Conservation (phyloP, 2,113 vertebrate species). For the Melanerpes formicivorus region DNA sequence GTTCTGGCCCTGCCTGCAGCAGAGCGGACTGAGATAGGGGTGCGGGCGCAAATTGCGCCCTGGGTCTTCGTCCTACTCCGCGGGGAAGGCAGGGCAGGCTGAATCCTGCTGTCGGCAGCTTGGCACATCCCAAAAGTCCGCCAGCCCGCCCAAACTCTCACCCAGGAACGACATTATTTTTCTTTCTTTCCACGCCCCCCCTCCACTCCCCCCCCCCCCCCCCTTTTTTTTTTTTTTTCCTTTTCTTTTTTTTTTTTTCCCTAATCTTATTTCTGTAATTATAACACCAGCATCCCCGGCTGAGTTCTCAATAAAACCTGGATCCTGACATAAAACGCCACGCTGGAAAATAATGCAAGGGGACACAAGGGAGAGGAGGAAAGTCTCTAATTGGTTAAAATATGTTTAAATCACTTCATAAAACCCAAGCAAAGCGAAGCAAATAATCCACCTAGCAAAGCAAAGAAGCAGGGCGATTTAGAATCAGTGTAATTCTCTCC, state of each 20-base stretch:
- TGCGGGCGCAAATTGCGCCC: background rate
- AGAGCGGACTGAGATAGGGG: background rate
- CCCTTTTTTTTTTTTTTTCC: fast-evolving
- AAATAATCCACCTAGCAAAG: slow-evolving; percentile 62
- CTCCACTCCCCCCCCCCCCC: fast-evolving
- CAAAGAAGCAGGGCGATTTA: slow-evolving; percentile 54
- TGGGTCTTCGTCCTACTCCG: fast-evolving
- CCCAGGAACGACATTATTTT: background rate
- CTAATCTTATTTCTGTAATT: slow-evolving; percentile 50
- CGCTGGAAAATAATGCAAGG: slow-evolving; percentile 35
- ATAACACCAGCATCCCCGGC: background rate
- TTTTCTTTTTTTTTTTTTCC: too few species aligned
- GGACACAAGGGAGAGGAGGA: slow-evolving; percentile 58
- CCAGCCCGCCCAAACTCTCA: background rate
- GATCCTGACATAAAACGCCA: slow-evolving; percentile 49
- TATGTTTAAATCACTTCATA: slow-evolving; percentile 68
- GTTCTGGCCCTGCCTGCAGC: background rate
- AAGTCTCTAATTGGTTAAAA: slow-evolving; percentile 67
- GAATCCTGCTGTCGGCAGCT: background rate
- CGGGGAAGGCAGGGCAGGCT: background rate
- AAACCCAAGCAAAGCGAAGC: slow-evolving; percentile 55
- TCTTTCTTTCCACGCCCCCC: fast-evolving
- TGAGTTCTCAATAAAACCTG: slow-evolving; percentile 46
- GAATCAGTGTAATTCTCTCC: slow-evolving; percentile 62
- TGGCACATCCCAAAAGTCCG: background rate